A percentile compares a stretch with the other conserved stretches of the same genome.
Evolutionary conservation across 2,797 vertebrate genomes (phyloP).

Genomic region (Enteromius anoplus): DNA sequence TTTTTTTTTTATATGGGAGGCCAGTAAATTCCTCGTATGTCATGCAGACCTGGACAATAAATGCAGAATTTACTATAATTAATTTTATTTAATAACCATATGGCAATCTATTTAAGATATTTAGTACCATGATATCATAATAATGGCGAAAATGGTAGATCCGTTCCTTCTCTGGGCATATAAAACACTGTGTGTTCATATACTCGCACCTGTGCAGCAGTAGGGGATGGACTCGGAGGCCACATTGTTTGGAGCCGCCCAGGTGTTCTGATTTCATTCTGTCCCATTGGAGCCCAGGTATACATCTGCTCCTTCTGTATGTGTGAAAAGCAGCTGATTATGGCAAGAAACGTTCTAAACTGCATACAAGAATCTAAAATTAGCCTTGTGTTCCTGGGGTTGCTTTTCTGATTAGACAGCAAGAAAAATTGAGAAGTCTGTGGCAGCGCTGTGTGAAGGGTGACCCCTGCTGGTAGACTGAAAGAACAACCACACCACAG

Average conservation of each 20-base stretch:
- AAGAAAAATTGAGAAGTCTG: background rate
- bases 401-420: background rate
- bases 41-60: too few relatives aligned
- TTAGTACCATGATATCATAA: too few relatives aligned
- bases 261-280: slow-evolving; percentile 82
- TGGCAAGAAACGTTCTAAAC: background rate
- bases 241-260: slow-evolving; percentile 74
- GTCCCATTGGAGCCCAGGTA: slow-evolving; percentile 89
- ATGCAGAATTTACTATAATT: too few relatives aligned
- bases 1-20: too few relatives aligned
- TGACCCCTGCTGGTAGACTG: slow-evolving; percentile 20
- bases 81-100: background rate
- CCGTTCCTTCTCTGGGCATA: background rate
- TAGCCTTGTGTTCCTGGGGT: background rate
- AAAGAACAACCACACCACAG: background rate
- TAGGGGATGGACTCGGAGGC: slow-evolving; percentile 61
- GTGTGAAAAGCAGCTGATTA: slow-evolving; percentile 28
- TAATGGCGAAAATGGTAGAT: background rate
- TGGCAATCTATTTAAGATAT: too few relatives aligned
- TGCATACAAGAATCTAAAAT: slow-evolving; percentile 12
- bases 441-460: background rate
- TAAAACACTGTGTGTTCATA: background rate
- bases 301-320: slow-evolving; percentile 91
- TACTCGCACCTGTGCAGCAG: slow-evolving; percentile 28
- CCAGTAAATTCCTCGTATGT: too few relatives aligned